Conservation (phyloP, 2,113 vertebrate genomes). For the Edolisoma coerulescens region DNA sequence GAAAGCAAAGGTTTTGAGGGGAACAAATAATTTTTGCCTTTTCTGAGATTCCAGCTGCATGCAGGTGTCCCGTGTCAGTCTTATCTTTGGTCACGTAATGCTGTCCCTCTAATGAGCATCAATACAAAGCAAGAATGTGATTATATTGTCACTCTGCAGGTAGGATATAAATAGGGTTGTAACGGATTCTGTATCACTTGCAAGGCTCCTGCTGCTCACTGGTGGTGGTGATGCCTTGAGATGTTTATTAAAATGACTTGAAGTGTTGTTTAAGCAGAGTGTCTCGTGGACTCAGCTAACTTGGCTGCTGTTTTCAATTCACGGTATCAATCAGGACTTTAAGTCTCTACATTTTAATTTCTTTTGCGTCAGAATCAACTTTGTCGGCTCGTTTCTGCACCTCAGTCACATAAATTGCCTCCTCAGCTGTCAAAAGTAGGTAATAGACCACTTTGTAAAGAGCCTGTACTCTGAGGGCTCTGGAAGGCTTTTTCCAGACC, state of each 20-base stretch:
- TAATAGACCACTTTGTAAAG: conserved; percentile 3
- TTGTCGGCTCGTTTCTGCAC: not conserved
- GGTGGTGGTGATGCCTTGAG: conserved; percentile 22
- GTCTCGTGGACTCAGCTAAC: conserved; percentile 9
- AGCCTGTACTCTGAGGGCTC: not conserved
- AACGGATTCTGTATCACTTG: not conserved
- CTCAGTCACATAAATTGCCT: conserved; percentile 23
- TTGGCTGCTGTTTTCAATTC: conserved; percentile 21
- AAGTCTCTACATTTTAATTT: conserved; percentile 44
- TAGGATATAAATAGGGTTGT: conserved; percentile 38
- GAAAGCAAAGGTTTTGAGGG: not conserved
- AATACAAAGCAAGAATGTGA: not conserved
- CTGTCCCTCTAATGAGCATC: not conserved
- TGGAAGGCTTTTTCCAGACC: not conserved
- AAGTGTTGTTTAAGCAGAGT: conserved; percentile 42
- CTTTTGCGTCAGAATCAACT: conserved; percentile 2
- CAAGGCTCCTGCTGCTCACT: not conserved
- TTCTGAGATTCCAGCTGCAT: not conserved
- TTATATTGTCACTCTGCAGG: conserved; percentile 17
- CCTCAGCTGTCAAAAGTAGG: conserved; percentile 8
- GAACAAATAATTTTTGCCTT: not conserved
- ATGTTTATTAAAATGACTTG: conserved; percentile 42
- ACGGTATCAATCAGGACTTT: conserved; percentile 39
- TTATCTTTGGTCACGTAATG: not conserved
- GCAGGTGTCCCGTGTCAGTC: not conserved